A percentile compares a stretch with the other conserved stretches of the same genome.
phyloP scores from a whole-genome alignment of 2,888 invertebrate species.

The Brenthis daphne region DNA sequence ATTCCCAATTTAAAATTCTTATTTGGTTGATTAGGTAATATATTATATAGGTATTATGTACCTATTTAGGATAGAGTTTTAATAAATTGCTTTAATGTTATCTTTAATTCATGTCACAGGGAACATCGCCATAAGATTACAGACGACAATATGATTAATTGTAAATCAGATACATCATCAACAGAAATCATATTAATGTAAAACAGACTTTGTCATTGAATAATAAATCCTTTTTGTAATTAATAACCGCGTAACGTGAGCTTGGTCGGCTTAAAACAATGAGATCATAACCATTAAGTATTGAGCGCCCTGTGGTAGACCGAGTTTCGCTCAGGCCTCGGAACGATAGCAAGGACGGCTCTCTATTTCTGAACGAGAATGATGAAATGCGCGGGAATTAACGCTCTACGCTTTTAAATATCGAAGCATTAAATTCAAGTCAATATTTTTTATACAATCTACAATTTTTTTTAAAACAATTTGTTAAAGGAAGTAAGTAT shows the following conservation, averaged over 20 bases:
- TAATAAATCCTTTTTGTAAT: background rate
- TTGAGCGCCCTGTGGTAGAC: slow-evolving; percentile 28
- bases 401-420: slow-evolving; percentile 35
- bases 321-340: slow-evolving; percentile 26
- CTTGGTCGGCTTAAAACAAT: slow-evolving; percentile 26
- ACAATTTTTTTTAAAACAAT: slow-evolving; percentile 1
- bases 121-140: too few species aligned
- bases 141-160: too few species aligned
- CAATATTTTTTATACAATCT: background rate
- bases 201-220: background rate
- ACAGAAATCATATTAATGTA: too few species aligned
- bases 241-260: slow-evolving; percentile 9
- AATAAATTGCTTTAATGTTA: too few species aligned
- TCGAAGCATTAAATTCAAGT: slow-evolving; percentile 20
- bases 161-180: too few species aligned
- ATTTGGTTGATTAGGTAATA: too few species aligned
- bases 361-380: slow-evolving; percentile 63
- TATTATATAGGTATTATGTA: too few species aligned
- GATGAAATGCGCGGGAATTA: slow-evolving; percentile 59
- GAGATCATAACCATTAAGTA: slow-evolving; percentile 32
- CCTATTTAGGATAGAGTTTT: too few species aligned
- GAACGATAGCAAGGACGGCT: slow-evolving; percentile 54
- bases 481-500: slow-evolving; percentile 31
- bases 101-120: too few species aligned
- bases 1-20: too few species aligned